phyloP scores from a whole-genome alignment of 2,797 vertebrate species.

The Esox masquinongy region DNA sequence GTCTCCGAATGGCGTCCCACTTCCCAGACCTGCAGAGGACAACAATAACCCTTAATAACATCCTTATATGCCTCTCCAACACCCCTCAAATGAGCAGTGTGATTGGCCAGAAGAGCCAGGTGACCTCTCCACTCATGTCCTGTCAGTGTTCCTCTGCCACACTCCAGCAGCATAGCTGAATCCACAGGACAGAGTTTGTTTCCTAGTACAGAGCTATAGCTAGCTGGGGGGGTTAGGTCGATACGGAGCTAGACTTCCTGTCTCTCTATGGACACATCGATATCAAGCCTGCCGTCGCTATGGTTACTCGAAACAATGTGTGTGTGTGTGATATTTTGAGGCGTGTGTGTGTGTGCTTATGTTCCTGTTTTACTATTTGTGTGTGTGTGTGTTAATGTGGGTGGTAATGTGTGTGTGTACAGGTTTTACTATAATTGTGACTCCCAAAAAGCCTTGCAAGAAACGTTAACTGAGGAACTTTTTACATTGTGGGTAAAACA shows the following conservation, averaged over 20 bases:
- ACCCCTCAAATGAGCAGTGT: neutral
- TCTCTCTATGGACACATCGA: constrained; percentile 55
- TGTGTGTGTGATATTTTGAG: neutral
- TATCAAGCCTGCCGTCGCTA: constrained; percentile 63
- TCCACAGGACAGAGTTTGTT: neutral
- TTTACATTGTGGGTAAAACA: too few species aligned
- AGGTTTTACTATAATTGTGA: too few species aligned
- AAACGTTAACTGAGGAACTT: too few species aligned
- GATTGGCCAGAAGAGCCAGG: neutral
- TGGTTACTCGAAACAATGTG: constrained; percentile 62
- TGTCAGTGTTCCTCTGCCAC: neutral
- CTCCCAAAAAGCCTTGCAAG: too few species aligned
- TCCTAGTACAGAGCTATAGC: constrained; percentile 35
- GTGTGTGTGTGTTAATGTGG: constrained; percentile 12
- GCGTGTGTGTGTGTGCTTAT: constrained; percentile 16
- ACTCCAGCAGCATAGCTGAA: neutral
- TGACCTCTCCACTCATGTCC: neutral
- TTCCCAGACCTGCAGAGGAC: constrained; percentile 33
- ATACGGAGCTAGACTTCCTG: constrained; percentile 64
- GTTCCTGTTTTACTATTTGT: neutral
- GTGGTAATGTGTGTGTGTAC: neutral
- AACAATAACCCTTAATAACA: constrained; percentile 5
- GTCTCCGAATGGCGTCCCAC: constrained; percentile 41
- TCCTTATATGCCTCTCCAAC: neutral
- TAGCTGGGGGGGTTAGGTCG: constrained; percentile 52